phyloP scores from a whole-genome alignment of 2,797 vertebrate genomes.

The Rhabdophis nuchalis region DNA sequence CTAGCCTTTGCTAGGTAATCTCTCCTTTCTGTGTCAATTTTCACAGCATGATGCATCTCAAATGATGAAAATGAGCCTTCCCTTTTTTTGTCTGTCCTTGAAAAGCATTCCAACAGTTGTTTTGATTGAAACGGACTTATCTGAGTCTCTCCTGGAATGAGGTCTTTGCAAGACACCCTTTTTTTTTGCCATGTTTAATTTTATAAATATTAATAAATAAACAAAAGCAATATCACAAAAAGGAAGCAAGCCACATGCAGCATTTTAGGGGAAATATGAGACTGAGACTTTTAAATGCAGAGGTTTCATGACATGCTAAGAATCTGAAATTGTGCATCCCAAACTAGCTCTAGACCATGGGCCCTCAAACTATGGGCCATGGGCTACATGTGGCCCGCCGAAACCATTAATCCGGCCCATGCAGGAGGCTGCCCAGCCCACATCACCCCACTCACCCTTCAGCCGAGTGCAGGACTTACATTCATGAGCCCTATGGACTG shows the following conservation, averaged over 20 bases:
- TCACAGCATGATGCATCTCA: neutral
- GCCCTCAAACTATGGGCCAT: no score
- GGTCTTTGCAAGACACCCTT: conserved; percentile 10
- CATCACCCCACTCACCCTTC: no score
- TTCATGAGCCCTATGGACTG: no score
- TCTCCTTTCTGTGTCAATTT: conserved; percentile 20
- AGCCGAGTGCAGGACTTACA: no score
- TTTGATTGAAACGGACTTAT: conserved; percentile 29
- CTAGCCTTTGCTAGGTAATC: neutral
- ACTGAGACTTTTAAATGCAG: neutral
- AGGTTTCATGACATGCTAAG: neutral
- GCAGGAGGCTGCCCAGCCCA: no score
- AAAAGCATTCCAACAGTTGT: conserved; percentile 13
- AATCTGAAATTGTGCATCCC: neutral
- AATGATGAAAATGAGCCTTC: rapidly evolving
- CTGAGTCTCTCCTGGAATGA: conserved; percentile 24
- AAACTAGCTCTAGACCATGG: neutral
- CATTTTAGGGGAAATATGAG: neutral
- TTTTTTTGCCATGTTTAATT: neutral
- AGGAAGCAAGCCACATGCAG: neutral
- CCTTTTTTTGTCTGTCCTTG: conserved; percentile 27
- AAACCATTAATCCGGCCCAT: no score
- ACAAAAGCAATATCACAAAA: neutral
- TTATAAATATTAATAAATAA: neutral
- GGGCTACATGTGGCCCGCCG: no score